phyloP scores from a whole-genome alignment of 2,888 invertebrate genomes.

The Callosobruchus maculatus region DNA sequence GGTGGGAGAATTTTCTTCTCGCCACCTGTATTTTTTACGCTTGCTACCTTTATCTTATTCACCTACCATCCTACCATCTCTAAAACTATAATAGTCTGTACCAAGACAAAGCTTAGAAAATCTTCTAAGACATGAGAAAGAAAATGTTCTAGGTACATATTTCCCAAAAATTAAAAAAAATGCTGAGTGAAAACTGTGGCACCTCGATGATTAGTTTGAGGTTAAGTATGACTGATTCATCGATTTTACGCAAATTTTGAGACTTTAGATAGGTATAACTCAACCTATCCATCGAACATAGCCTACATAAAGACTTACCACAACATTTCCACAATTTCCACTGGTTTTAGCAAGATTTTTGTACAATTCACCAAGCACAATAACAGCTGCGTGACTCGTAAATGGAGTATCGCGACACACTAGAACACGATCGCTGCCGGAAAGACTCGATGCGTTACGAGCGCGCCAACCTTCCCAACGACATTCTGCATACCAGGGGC shows the following conservation, averaged over 20 bases:
- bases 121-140: no score
- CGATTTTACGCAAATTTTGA: conserved; percentile 1
- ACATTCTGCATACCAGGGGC: not conserved
- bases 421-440: not conserved
- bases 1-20: not conserved
- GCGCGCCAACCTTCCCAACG: no score
- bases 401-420: not conserved
- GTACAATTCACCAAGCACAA: not conserved
- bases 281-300: no score
- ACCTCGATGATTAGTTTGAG: conserved; percentile 29
- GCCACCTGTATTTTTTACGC: no score
- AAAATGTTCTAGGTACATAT: no score
- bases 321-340: not conserved
- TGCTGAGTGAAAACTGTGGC: conserved; percentile 23
- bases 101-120: no score
- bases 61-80: no score
- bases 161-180: not conserved
- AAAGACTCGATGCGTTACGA: not conserved
- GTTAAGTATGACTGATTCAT: conserved; percentile 24
- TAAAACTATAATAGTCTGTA: no score
- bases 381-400: not conserved
- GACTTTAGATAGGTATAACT: not conserved
- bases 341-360: not conserved
- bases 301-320: not conserved
- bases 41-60: no score